Percentiles rank a stretch among this genome's conserved stretches.
phyloP scores from a whole-genome alignment of 37 sponge, comb jelly and placozoan species.

The Haliclona indistincta region DNA sequence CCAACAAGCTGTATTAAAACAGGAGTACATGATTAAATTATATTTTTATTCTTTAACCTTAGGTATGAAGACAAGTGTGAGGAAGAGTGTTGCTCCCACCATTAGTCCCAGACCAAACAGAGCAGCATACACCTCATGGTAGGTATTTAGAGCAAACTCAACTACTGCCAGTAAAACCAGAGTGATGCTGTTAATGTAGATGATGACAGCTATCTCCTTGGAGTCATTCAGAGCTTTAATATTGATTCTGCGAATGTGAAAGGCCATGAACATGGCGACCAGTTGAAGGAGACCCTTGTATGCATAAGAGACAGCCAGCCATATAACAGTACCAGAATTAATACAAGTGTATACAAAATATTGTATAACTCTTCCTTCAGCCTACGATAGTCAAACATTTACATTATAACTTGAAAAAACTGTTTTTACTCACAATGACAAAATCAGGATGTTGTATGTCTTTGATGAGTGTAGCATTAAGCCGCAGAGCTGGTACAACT shows the following conservation, averaged over 20 bases:
- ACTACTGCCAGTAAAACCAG: conserved; percentile 20
- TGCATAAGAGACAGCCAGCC: conserved; percentile 13
- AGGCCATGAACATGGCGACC: conserved; percentile 44
- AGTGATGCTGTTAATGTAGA: conserved; percentile 39
- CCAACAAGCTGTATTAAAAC: not conserved
- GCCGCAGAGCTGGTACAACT: not conserved
- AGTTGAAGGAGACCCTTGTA: conserved; percentile 31
- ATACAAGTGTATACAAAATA: too few relatives aligned
- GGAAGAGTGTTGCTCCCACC: conserved; percentile 27
- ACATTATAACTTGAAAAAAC: too few relatives aligned
- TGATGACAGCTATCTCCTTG: conserved; percentile 47
- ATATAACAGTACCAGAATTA: too few relatives aligned
- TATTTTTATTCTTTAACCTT: conserved; percentile 31
- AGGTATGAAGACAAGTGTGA: conserved; percentile 44
- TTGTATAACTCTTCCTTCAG: too few relatives aligned
- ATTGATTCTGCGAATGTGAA: conserved; percentile 50
- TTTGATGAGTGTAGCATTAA: not conserved
- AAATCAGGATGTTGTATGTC: not conserved
- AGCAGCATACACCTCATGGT: conserved; percentile 33
- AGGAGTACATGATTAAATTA: not conserved
- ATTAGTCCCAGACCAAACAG: conserved; percentile 24
- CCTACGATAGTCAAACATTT: too few relatives aligned
- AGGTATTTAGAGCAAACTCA: conserved; percentile 15
- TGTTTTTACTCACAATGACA: not conserved
- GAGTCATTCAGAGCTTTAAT: conserved; percentile 56